A percentile compares a stretch with the other conserved stretches of the same genome.
phyloP scores from a whole-genome alignment of 2,888 invertebrate species.

The Drosophila nr. perissopoda region DNA sequence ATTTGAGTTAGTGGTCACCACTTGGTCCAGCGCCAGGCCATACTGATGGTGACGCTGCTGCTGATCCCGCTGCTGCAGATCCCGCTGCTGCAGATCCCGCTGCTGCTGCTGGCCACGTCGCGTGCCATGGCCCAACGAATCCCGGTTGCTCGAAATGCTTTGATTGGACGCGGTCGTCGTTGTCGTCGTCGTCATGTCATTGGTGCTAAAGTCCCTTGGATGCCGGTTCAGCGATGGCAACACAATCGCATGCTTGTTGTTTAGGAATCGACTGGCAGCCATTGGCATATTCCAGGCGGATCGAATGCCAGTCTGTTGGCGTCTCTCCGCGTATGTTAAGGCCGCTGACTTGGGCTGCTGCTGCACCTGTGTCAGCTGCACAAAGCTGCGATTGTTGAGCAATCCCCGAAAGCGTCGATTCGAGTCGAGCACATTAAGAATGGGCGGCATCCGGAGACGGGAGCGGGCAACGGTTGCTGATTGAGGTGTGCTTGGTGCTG shows the following conservation, averaged over 20 bases:
- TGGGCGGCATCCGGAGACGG: constrained; percentile 83
- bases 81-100: neutral
- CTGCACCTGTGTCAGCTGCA: constrained; percentile 81
- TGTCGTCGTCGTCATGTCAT: constrained; percentile 33
- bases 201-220: constrained; percentile 48
- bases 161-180: constrained; percentile 52
- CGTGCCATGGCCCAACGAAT: constrained; percentile 16
- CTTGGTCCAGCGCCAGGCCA: constrained; percentile 26
- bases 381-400: constrained; percentile 80
- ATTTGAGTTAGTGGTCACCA: constrained; percentile 60
- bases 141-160: constrained; percentile 56
- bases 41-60: constrained; percentile 39
- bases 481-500: constrained; percentile 51
- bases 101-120: constrained; percentile 10
- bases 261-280: constrained; percentile 72
- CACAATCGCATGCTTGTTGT: constrained; percentile 81
- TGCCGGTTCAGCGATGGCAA: constrained; percentile 79
- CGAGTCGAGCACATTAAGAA: constrained; percentile 82
- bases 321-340: constrained; percentile 58
- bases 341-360: constrained; percentile 82
- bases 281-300: constrained; percentile 79
- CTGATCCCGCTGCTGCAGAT: constrained; percentile 7
- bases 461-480: constrained; percentile 62
- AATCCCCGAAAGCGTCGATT: constrained; percentile 79
- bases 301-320: constrained; percentile 55